Evolutionary conservation across 2,888 invertebrate genomes (phyloP).

Genomic region (Harpagoxenus sublaevis): DNA sequence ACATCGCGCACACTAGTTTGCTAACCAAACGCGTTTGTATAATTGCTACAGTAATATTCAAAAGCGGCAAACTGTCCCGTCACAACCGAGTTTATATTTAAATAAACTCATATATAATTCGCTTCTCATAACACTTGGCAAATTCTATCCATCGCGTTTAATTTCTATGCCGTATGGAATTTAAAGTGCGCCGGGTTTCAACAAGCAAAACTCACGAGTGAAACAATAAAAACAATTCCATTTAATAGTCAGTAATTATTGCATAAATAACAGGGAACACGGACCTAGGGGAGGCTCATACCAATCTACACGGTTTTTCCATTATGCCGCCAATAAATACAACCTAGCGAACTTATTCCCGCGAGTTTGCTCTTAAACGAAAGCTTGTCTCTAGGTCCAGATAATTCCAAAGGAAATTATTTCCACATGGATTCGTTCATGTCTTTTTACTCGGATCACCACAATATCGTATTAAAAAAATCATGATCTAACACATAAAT

Average conservation of each 20-base stretch:
- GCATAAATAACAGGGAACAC: conserved; percentile 3
- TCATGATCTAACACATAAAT: not conserved
- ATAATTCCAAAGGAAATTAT: not conserved
- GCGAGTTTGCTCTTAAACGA: not conserved
- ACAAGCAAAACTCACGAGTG: not conserved
- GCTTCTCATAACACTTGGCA: not conserved
- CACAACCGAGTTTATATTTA: conserved; percentile 15
- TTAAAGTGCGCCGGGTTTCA: not conserved
- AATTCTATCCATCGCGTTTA: not conserved
- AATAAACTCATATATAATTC: conserved; percentile 27
- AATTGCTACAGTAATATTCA: conserved; percentile 15
- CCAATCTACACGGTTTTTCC: conserved; percentile 19
- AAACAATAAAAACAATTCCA: not conserved
- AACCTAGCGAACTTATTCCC: not conserved
- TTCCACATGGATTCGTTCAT: not conserved
- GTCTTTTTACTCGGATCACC: not conserved
- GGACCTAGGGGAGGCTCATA: not conserved
- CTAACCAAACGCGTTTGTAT: not conserved
- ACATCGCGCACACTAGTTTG: not conserved
- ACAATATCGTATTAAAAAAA: not conserved
- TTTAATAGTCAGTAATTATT: not conserved
- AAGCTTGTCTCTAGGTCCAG: not conserved
- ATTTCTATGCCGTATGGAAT: not conserved
- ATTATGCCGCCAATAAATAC: not conserved
- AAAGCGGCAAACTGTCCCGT: conserved; percentile 8